Conservation (phyloP, 2,113 vertebrate species). For the Petaurus breviceps region DNA sequence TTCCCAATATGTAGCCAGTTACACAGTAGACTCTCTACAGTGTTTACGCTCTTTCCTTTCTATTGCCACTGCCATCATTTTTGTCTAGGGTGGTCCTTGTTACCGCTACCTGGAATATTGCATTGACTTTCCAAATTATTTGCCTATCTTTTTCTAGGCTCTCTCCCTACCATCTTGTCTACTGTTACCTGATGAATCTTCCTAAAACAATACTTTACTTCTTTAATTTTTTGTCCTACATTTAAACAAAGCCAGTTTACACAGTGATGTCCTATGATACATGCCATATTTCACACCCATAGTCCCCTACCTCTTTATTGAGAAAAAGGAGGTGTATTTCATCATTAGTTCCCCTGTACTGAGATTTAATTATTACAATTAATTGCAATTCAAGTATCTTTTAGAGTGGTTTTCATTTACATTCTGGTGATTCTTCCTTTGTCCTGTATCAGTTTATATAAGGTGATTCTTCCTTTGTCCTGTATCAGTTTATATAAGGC, state of each 20-base stretch:
- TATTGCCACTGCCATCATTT: not conserved
- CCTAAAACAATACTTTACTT: not conserved
- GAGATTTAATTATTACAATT: not conserved
- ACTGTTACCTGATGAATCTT: not conserved
- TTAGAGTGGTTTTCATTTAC: not conserved
- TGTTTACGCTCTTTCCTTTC: not conserved
- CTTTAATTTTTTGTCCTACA: not conserved
- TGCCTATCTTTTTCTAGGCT: not conserved
- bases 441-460: no score
- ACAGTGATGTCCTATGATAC: not conserved
- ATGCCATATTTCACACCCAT: not conserved
- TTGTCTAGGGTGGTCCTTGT: not conserved
- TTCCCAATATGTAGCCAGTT: not conserved
- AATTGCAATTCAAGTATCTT: not conserved
- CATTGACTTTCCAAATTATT: not conserved
- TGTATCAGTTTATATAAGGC: not conserved
- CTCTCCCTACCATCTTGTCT: not conserved
- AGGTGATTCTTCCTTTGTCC: not conserved
- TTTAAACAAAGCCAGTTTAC: not conserved
- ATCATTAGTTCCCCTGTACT: not conserved
- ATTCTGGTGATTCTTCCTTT: not conserved
- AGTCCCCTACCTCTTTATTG: not conserved
- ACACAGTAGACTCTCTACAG: not conserved
- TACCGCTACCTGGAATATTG: not conserved
- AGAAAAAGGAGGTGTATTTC: not conserved